Evolutionary conservation across 2,113 vertebrate genomes (phyloP).

Genomic region (Amphilophus citrinellus): DNA sequence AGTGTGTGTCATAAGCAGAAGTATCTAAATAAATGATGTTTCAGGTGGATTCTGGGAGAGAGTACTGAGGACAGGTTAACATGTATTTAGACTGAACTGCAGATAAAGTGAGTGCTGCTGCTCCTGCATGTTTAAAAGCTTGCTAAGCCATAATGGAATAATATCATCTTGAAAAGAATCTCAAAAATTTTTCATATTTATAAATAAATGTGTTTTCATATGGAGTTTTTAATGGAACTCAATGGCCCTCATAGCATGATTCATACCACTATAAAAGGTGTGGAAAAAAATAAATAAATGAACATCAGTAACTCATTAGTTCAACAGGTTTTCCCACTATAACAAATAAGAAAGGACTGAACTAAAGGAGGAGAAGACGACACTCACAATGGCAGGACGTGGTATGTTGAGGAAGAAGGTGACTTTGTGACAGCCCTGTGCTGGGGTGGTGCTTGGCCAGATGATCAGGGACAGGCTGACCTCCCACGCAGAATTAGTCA

Average conservation of each 20-base stretch:
- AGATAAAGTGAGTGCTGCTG: background rate
- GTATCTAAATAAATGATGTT: background rate
- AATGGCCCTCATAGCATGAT: background rate
- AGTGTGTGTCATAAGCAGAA: background rate
- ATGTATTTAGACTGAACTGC: background rate
- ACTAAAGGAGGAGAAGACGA: background rate
- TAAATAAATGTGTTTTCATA: no score
- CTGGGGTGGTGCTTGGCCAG: slow-evolving; percentile 72
- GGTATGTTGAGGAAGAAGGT: slow-evolving; percentile 42
- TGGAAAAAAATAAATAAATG: background rate
- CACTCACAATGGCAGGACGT: slow-evolving; percentile 22
- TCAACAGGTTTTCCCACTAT: background rate
- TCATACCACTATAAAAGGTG: background rate
- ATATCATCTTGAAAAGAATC: background rate
- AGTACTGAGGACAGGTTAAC: background rate
- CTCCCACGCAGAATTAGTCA: slow-evolving; percentile 84
- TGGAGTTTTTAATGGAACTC: background rate
- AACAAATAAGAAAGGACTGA: background rate
- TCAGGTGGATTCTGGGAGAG: background rate
- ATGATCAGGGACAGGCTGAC: slow-evolving; percentile 78
- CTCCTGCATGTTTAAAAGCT: background rate
- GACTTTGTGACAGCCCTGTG: slow-evolving; percentile 61
- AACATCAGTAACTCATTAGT: background rate
- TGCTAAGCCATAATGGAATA: background rate
- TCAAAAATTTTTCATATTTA: background rate